Conservation (phyloP, 35 echinoderm and acorn worm species). For the Apostichopus japonicus region DNA sequence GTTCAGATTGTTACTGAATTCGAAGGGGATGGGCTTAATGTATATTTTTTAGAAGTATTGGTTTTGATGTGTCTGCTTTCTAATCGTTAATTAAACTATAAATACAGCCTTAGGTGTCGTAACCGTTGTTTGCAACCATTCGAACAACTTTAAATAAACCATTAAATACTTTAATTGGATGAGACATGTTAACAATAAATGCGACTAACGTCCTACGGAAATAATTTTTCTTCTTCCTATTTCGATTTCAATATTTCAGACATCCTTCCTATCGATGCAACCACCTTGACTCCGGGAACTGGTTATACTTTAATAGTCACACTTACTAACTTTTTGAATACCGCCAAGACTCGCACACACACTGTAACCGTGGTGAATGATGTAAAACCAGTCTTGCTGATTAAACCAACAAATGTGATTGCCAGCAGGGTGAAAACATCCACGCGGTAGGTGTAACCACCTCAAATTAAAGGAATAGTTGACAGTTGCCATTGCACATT, state of each 20-base stretch:
- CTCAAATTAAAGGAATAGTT: neutral
- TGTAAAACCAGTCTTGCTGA: neutral
- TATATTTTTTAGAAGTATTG: neutral
- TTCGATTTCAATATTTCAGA: neutral
- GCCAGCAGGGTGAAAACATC: neutral
- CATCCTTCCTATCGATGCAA: neutral
- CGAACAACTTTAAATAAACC: neutral
- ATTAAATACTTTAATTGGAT: neutral
- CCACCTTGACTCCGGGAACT: neutral
- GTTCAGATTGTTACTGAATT: no score
- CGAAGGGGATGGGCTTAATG: no score
- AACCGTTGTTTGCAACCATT: neutral
- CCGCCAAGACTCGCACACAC: neutral
- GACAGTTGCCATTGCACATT: no score
- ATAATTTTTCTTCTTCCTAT: no score
- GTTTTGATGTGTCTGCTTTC: no score
- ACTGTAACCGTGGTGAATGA: neutral
- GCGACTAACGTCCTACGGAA: no score
- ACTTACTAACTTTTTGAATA: neutral
- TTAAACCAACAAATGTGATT: constrained; percentile 14
- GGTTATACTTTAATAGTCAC: neutral
- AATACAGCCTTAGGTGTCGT: no score
- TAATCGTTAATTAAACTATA: no score
- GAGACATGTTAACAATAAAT: no score
- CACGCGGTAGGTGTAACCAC: neutral